phyloP scores from a whole-genome alignment of 2,888 invertebrate genomes.

The Drosophila stalkeri region DNA sequence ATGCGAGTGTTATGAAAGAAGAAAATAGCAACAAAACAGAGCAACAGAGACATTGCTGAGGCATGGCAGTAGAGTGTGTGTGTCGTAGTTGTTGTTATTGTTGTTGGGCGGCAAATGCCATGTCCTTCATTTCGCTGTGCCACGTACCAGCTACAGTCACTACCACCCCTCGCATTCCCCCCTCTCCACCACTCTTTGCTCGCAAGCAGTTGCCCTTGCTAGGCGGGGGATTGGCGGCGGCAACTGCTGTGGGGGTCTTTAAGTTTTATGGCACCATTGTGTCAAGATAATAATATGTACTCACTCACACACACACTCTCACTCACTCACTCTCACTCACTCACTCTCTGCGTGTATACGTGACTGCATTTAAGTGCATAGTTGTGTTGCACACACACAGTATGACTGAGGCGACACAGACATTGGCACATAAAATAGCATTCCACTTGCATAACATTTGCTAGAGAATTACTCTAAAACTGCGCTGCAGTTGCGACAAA shows the following conservation, averaged over 20 bases:
- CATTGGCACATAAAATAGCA: conserved; percentile 68
- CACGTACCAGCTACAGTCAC: not conserved
- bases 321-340: conserved; percentile 4
- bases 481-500: conserved; percentile 72
- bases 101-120: conserved; percentile 55
- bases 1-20: conserved; percentile 64
- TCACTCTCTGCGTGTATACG: conserved; percentile 50
- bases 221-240: conserved; percentile 31
- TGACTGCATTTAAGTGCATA: conserved; percentile 82
- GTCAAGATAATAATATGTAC: conserved; percentile 82
- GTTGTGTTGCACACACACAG: conserved; percentile 64
- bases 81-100: not conserved
- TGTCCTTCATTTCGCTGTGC: conserved; percentile 62
- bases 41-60: conserved; percentile 9
- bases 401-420: conserved; percentile 14
- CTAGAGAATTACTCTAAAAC: conserved; percentile 79
- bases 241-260: conserved; percentile 78
- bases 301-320: not conserved
- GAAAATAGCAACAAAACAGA: conserved; percentile 36
- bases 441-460: conserved; percentile 75
- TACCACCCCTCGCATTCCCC: not conserved
- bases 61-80: not conserved
- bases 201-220: conserved; percentile 42
- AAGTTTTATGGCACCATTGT: conserved; percentile 82
- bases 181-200: not conserved